A percentile compares a stretch with the other conserved stretches of the same genome.
phyloP scores from a whole-genome alignment of 2,113 vertebrate species.

The Heptranchias perlo region DNA sequence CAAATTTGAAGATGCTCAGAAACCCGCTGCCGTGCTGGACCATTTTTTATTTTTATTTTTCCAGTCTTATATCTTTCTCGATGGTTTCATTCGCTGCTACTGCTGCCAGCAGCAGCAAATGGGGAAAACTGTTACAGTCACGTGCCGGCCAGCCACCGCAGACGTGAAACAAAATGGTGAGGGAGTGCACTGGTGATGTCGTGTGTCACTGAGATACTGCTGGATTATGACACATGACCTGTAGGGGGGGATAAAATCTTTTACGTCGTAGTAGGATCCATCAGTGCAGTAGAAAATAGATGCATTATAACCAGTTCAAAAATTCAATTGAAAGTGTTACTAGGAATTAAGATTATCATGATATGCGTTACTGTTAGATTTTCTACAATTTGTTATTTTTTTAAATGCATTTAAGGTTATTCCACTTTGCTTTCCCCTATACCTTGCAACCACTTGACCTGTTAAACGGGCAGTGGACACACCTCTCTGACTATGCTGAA shows the following conservation, averaged over 20 bases:
- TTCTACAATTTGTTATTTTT: not conserved
- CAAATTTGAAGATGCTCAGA: not conserved
- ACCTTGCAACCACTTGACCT: not conserved
- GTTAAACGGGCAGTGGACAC: not conserved
- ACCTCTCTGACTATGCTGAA: not conserved
- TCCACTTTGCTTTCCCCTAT: not conserved
- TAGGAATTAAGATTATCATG: conserved; percentile 12
- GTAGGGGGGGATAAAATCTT: not conserved
- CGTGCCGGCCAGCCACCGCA: not conserved
- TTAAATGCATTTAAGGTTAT: conserved; percentile 9
- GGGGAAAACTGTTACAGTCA: not conserved
- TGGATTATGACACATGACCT: not conserved
- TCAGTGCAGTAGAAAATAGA: not conserved
- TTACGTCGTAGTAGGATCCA: not conserved
- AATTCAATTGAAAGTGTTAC: not conserved
- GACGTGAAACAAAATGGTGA: not conserved
- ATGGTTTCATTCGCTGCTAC: not conserved
- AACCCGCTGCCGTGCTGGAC: not conserved
- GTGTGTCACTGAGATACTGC: not conserved
- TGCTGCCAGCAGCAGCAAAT: not conserved
- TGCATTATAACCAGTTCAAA: not conserved
- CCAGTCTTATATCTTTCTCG: not conserved
- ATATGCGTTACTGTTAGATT: not conserved
- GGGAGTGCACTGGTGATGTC: not conserved
- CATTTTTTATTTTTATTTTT: not conserved